A percentile compares a stretch with the other conserved stretches of the same genome.
Evolutionary conservation across 1,140 invertebrate species (phyloP).

Genomic region (Liolophura sinensis): DNA sequence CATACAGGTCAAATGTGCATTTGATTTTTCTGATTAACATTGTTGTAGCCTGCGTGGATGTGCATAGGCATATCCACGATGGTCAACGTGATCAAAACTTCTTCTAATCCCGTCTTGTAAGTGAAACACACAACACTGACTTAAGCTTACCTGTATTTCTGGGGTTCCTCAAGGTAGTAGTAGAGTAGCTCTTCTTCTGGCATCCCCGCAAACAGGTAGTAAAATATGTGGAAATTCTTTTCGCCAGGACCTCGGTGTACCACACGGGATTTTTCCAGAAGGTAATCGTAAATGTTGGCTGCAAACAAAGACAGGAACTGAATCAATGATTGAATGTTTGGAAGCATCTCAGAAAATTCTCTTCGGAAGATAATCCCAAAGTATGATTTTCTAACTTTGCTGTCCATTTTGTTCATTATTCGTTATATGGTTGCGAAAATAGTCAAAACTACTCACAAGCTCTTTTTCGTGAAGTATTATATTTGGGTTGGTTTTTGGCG

Average conservation of each 20-base stretch:
- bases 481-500: too few species aligned
- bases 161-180: slow-evolving; percentile 41
- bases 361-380: too few species aligned
- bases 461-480: too few species aligned
- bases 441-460: too few species aligned
- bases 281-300: slow-evolving; percentile 50
- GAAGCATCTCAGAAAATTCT: too few species aligned
- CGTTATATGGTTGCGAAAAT: too few species aligned
- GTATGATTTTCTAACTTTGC: too few species aligned
- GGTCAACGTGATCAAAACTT: neutral
- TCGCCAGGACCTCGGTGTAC: slow-evolving; percentile 83
- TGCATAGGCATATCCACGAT: neutral
- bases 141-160: slow-evolving; percentile 31
- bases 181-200: slow-evolving; percentile 31
- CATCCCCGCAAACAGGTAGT: slow-evolving; percentile 74
- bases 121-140: neutral
- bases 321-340: neutral
- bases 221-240: slow-evolving; percentile 95
- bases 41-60: neutral
- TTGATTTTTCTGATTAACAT: neutral
- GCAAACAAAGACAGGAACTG: neutral
- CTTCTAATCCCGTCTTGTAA: neutral
- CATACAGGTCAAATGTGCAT: too few species aligned
- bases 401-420: too few species aligned
- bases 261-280: slow-evolving; percentile 91